Base-by-base conservation (phyloP, 2,113 vertebrate species). In the Xenopus tropicalis region DNA sequence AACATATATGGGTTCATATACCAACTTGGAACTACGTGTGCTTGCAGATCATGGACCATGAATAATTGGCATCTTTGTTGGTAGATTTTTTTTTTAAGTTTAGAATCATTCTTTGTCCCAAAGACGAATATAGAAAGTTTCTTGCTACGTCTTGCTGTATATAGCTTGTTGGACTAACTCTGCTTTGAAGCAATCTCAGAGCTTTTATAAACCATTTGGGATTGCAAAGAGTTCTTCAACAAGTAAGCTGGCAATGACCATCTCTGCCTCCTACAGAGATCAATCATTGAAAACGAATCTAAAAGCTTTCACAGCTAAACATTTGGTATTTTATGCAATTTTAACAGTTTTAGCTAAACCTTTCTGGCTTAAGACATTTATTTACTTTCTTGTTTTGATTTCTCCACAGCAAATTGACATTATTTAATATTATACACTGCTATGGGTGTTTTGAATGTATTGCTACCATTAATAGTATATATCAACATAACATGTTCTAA, bases 161-260 rank as follows among this genome's bases (percentile, higher is more conserved):
- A 42, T 68, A 61, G 24, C 16, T 42, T 72, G 43, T 65, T 56
- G 37, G 17, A 51, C 22, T 66, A 74, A 66, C 58, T 74, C 42
- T 66, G 43, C 59, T 51, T 70, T 59, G 20, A 46, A 46, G 43
- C 67, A 42, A 14, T 57, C 9, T 70, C 20, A 3, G 54, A 12
- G 63, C 71, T 67, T 58, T 64, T 54, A 72, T 23, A 65, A 63
- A 65, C 63, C 54, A 54, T 54, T 54, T 68, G 48, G 66, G 66
- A 68, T 37, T 68, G 11, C 23, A 59, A 19, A 46, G 25, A 11
- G 25, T 42, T 64, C 25, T 66, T n/a, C 17, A n/a, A 12, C 21
- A 59, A 54, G 19, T 54, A 21, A 48, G 21, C n/a, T 66, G 64
- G 56, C 52, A 20, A 21, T 66, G 22, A 51, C 71, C 71, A 67